These are phyloP conservation scores for Acleris literana DNA, from an alignment of 2,888 invertebrate species.

Conservation along the genomic window DNA sequence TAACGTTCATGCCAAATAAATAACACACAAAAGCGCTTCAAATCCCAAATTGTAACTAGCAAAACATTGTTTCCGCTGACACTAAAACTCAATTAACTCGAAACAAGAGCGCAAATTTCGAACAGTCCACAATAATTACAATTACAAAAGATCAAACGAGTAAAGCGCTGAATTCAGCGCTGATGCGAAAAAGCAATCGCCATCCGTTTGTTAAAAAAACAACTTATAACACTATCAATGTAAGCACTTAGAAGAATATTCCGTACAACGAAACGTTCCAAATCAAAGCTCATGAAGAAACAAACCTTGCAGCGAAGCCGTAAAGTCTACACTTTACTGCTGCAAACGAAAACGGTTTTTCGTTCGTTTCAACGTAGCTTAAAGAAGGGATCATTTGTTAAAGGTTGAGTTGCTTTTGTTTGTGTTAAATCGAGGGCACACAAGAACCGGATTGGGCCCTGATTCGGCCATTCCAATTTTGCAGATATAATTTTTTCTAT, in stretches of 20 bases:
- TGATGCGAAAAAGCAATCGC: constrained; percentile 23
- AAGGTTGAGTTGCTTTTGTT: constrained; percentile 39
- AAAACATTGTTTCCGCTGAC: background rate
- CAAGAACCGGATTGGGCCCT: constrained; percentile 35
- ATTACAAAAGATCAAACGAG: constrained; percentile 26
- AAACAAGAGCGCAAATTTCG: background rate
- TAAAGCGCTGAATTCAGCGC: constrained; percentile 31
- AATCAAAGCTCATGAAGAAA: background rate
- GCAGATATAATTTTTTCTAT: constrained; percentile 36
- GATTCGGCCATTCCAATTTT: constrained; percentile 38
- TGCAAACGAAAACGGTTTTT: background rate
- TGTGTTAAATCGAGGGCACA: constrained; percentile 41
- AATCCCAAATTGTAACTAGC: too few relatives aligned
- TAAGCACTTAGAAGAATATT: constrained; percentile 12
- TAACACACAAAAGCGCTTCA: too few relatives aligned
- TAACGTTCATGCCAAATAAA: too few relatives aligned
- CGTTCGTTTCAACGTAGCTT: constrained; percentile 23
- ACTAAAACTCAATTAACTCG: background rate
- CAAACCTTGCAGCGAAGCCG: background rate
- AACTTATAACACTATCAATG: constrained; percentile 17
- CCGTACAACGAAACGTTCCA: background rate
- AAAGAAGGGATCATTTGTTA: constrained; percentile 36
- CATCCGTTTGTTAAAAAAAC: constrained; percentile 7
- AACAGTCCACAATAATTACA: constrained; percentile 12
- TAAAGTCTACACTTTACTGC: constrained; percentile 11